These are phyloP conservation scores for Nasonovia ribisnigri DNA, from an alignment of 2,888 invertebrate species.

Conservation along the genomic window DNA sequence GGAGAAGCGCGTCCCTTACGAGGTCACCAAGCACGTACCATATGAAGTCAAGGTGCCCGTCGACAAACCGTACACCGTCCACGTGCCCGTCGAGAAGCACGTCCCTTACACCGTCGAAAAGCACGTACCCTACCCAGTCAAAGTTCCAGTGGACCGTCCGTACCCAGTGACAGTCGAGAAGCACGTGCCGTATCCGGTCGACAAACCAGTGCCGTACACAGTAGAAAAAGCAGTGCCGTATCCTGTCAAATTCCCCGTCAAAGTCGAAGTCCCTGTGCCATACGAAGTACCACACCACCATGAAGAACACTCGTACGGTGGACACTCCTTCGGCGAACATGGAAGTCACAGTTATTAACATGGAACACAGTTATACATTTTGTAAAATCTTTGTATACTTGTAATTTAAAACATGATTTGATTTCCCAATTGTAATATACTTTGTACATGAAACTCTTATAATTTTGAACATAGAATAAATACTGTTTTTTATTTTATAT, in stretches of 20 bases:
- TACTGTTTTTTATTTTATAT: not conserved
- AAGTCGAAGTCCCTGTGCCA: slow-evolving; percentile 73
- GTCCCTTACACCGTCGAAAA: slow-evolving; percentile 62
- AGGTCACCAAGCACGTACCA: slow-evolving; percentile 65
- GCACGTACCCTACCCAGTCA: slow-evolving; percentile 80
- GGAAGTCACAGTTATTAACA: slow-evolving; percentile 40
- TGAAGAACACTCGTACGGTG: slow-evolving; percentile 65
- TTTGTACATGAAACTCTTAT: not conserved
- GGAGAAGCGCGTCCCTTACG: slow-evolving; percentile 77
- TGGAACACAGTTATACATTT: not conserved
- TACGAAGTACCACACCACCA: slow-evolving; percentile 71
- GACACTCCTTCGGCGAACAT: not conserved
- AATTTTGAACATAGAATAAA: not conserved
- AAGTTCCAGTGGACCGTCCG: slow-evolving; percentile 79
- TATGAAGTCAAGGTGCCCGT: slow-evolving; percentile 67
- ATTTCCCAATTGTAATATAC: not conserved
- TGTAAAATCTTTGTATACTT: not conserved
- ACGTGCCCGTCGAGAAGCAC: slow-evolving; percentile 69
- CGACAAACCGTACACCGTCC: slow-evolving; percentile 68
- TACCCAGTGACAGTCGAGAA: slow-evolving; percentile 82
- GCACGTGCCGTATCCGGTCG: slow-evolving; percentile 79
- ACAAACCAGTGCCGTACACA: slow-evolving; percentile 73
- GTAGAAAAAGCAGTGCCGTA: slow-evolving; percentile 85
- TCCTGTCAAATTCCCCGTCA: slow-evolving; percentile 79
- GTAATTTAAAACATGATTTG: not conserved